These are phyloP conservation scores for Tetragonisca angustula DNA, from an alignment of 2,888 invertebrate genomes.

Conservation along the genomic window DNA sequence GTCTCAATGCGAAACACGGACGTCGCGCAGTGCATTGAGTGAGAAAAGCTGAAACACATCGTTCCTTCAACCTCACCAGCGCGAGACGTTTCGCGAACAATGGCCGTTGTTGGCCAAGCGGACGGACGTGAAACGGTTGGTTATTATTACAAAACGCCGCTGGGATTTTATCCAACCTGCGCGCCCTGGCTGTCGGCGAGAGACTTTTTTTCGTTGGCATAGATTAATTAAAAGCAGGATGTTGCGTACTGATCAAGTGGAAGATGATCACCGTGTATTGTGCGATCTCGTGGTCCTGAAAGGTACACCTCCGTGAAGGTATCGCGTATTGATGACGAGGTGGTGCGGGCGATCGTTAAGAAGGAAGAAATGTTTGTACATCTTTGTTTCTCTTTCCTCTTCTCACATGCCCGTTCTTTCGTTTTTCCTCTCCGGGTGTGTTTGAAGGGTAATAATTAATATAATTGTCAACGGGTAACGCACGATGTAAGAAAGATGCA, in stretches of 20 bases:
- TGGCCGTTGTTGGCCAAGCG: conserved; percentile 31
- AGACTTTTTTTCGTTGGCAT: not conserved
- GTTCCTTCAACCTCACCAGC: conserved; percentile 25
- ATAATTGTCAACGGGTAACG: too few species aligned
- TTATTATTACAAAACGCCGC: conserved; percentile 19
- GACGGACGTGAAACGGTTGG: conserved; percentile 17
- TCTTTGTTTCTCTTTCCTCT: too few species aligned
- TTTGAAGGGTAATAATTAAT: too few species aligned
- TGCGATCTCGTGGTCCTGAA: conserved; percentile 23
- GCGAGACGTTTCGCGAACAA: conserved; percentile 30
- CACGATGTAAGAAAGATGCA: too few species aligned
- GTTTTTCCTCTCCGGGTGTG: too few species aligned
- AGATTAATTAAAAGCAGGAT: conserved; percentile 56
- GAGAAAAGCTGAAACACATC: conserved; percentile 16
- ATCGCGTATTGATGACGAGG: conserved; percentile 1
- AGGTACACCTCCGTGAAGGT: conserved; percentile 7
- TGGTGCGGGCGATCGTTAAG: not conserved
- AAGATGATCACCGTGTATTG: not conserved
- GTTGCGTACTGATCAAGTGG: conserved; percentile 24
- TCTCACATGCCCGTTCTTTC: too few species aligned
- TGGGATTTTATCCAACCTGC: conserved; percentile 3
- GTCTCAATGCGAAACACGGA: not conserved
- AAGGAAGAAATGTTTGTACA: not conserved
- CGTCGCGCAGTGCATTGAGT: not conserved
- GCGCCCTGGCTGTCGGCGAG: not conserved